A percentile compares a stretch with the other conserved stretches of the same genome.
phyloP scores from a whole-genome alignment of 2,113 vertebrate genomes.

The Phalacrocorax pelagicus region DNA sequence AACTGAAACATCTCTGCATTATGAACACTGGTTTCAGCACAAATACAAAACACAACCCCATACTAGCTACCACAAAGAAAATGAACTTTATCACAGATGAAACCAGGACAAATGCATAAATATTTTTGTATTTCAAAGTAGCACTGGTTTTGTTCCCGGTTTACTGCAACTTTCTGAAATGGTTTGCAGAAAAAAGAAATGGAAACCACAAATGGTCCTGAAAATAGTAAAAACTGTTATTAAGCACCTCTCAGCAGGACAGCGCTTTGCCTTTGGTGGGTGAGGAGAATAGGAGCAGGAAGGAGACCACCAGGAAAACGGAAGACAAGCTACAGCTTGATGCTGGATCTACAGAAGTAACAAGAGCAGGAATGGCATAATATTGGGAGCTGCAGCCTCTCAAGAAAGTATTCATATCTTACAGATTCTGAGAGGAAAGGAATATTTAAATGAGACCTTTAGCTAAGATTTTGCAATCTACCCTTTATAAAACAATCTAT shows the following conservation, averaged over 20 bases:
- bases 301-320: fast-evolving
- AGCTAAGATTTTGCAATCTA: not conserved
- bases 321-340: not conserved
- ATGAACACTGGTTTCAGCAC: too few species aligned
- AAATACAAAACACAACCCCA: too few species aligned
- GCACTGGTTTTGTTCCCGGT: not conserved
- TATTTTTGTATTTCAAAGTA: not conserved
- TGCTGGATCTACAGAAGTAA: not conserved
- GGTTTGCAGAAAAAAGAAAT: not conserved
- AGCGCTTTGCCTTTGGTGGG: not conserved
- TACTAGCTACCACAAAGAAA: too few species aligned
- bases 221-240: not conserved
- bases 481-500: not conserved
- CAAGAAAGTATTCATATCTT: not conserved
- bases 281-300: not conserved
- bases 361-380: not conserved
- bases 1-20: too few species aligned
- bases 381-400: not conserved
- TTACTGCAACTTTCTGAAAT: not conserved
- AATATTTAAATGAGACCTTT: not conserved
- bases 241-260: not conserved
- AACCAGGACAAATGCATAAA: not conserved
- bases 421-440: not conserved
- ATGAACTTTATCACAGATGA: too few species aligned
- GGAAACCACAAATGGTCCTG: not conserved